phyloP scores from a whole-genome alignment of 2,888 invertebrate genomes.

The Aradus depressus region DNA sequence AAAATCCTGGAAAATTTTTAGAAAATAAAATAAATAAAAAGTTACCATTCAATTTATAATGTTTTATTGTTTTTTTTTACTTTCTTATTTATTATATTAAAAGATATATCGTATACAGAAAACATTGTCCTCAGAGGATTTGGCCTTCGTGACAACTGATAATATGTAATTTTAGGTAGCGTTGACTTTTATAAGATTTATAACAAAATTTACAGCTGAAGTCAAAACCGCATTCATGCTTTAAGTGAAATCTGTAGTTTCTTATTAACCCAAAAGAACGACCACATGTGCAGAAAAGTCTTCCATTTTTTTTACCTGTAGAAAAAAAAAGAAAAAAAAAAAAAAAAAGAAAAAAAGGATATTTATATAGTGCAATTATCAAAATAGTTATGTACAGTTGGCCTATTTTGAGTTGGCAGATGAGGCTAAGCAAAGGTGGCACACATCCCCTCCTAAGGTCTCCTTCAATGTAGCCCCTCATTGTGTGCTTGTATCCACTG shows the following conservation, averaged over 20 bases:
- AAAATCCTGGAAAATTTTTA: neutral
- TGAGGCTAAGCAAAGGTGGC: too few species aligned
- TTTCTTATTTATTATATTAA: too few species aligned
- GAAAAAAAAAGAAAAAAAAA: neutral
- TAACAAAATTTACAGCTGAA: slow-evolving; percentile 13
- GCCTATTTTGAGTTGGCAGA: too few species aligned
- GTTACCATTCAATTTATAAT: neutral
- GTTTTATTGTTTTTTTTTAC: neutral
- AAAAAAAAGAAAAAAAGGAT: neutral
- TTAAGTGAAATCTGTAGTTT: slow-evolving; percentile 13
- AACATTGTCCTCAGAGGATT: too few species aligned
- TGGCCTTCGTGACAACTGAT: slow-evolving; percentile 9
- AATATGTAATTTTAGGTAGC: slow-evolving; percentile 14
- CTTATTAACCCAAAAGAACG: slow-evolving; percentile 11
- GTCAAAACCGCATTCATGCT: slow-evolving; percentile 17
- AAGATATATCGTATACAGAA: too few species aligned
- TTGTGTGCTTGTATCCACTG: too few species aligned
- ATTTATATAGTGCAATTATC: neutral
- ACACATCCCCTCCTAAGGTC: too few species aligned
- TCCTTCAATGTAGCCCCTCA: too few species aligned
- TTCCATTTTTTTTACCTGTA: neutral
- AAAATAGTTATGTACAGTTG: neutral
- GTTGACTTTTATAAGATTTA: slow-evolving; percentile 7
- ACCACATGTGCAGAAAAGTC: slow-evolving; percentile 16
- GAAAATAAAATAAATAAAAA: neutral